Evolutionary conservation across 1,140 invertebrate genomes (phyloP), one percentile per base, ranked within the genome.

Genomic region (Adelges cooleyi): DNA sequence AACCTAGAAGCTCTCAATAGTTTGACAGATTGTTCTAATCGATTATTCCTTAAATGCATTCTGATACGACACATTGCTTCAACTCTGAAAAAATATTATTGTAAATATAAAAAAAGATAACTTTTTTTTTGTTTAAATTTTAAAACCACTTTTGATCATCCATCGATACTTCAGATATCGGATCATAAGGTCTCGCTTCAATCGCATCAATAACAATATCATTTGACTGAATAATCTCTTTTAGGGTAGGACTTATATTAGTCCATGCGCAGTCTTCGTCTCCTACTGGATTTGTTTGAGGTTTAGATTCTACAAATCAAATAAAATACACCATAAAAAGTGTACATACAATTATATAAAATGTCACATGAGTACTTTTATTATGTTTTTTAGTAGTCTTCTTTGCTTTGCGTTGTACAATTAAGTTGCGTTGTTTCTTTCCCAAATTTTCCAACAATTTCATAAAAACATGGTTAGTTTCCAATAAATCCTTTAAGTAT

Each of bases 391-490:
- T 33, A 33, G 5, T 33, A 6, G 29, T 33, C 1, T 56, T 62
- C 46, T 83, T 84, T 23, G 69, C 71, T 72, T 86, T 87, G 69
- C 86, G 85, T 38, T 93, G 85, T 2, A 94, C 80, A 5, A 95
- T 76, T 4, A 81, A 71, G 23, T 79, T 76, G 18, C 79, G 80
- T 67, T 84, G 82, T 70, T 79, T 82, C 46, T 82, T 82, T 66
- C 83, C 87, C 74, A 84, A 90, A 53, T 83, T 77, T 74, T 97
- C 89, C 66, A 98, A 75, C 82, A 96, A 86, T 80, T 92, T 94
- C 49, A 98, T 73, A 74, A 95, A 98, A 67, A 95, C 78, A 77
- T 98, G 92, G 25, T 84, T 84, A 0, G 90, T 92, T 74, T 94
- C 87, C 13, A 95, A 77, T 13, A 98, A 77, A 77, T 98, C 93